Conservation (phyloP, 1,140 invertebrate species). For the Trinorchestia longiramus region DNA sequence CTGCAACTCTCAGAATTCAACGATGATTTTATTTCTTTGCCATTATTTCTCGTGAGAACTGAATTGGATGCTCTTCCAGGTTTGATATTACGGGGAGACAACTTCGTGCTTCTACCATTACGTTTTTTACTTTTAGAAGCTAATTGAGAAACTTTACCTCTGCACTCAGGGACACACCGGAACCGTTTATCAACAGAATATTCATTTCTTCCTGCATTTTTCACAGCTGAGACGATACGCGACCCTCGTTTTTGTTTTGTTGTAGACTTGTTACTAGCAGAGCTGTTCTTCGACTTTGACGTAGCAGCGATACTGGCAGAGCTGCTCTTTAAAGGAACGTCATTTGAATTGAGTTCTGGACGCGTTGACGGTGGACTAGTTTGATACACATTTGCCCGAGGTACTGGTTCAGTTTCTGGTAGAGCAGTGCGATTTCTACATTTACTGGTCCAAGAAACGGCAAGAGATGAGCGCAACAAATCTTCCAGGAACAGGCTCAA, state of each 20-base stretch:
- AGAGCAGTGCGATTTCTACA: background rate
- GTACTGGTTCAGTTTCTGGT: background rate
- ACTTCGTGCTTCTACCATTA: background rate
- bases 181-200: background rate
- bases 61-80: background rate
- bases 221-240: background rate
- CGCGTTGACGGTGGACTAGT: too few species aligned
- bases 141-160: background rate
- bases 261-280: background rate
- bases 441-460: conserved; percentile 17
- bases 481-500: conserved; percentile 47
- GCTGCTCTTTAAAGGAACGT: background rate
- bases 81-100: background rate
- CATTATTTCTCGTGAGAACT: background rate
- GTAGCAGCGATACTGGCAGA: background rate
- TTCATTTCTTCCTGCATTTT: background rate
- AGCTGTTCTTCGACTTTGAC: background rate
- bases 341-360: background rate
- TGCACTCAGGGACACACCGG: background rate
- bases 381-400: background rate
- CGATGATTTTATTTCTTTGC: background rate
- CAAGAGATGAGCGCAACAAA: conserved; percentile 29
- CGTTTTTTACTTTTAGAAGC: background rate
- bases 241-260: background rate
- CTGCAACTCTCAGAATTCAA: background rate